Percentiles rank a stretch among this genome's conserved stretches.
Evolutionary conservation across 2,113 vertebrate genomes (phyloP).

Genomic region (Chelonoidis abingdonii): DNA sequence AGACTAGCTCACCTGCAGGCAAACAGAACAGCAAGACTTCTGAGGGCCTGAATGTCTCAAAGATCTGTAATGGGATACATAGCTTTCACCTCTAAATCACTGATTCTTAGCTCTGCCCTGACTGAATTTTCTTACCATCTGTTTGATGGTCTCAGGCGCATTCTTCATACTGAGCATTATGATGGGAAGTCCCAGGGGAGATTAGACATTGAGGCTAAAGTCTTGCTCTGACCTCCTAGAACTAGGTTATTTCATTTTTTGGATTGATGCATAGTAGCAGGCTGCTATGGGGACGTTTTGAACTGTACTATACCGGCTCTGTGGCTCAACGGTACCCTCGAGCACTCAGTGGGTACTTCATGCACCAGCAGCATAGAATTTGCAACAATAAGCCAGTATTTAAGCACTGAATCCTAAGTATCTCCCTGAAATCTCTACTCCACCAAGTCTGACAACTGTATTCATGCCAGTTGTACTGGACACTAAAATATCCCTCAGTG

Average conservation of each 20-base stretch:
- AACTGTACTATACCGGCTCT: not conserved
- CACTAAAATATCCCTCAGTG: rapidly evolving
- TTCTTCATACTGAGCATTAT: not conserved
- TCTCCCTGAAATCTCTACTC: not conserved
- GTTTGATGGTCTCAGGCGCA: constrained; percentile 54
- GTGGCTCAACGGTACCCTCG: not conserved
- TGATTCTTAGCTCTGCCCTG: constrained; percentile 12
- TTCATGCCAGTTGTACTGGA: rapidly evolving
- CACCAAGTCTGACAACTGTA: not conserved
- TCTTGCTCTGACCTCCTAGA: not conserved
- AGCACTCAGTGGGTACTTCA: rapidly evolving
- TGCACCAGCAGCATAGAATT: too few relatives aligned
- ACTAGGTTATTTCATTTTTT: not conserved
- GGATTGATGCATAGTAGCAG: rapidly evolving
- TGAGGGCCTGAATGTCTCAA: not conserved
- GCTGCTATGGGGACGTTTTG: not conserved
- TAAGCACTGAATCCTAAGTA: not conserved
- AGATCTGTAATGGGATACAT: not conserved
- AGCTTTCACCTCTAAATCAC: constrained; percentile 43
- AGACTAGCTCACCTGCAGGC: not conserved
- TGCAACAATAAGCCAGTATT: not conserved
- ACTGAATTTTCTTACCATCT: constrained; percentile 56
- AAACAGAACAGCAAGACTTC: not conserved
- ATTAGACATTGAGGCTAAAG: not conserved
- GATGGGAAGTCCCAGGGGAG: constrained; percentile 22